Percentiles rank a stretch among this genome's conserved stretches.
Evolutionary conservation across 2,113 vertebrate genomes (phyloP).

Genomic region (Trematomus loennbergii): DNA sequence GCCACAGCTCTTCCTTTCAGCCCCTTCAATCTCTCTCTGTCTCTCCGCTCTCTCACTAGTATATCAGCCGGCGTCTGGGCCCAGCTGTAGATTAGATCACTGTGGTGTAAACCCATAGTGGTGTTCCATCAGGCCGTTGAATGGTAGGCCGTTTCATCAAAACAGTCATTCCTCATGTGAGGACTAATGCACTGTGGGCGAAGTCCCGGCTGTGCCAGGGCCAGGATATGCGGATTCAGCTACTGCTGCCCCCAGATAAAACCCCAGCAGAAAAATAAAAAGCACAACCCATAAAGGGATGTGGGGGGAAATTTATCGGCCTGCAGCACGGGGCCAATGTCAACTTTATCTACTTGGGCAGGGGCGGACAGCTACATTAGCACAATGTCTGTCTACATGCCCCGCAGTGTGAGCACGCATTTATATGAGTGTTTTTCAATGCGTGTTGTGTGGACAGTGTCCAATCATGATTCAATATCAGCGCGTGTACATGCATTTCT

Average conservation of each 20-base stretch:
- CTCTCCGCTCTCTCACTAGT: constrained; percentile 48
- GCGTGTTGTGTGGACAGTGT: constrained; percentile 13
- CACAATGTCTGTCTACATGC: constrained; percentile 55
- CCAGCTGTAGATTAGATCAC: constrained; percentile 72
- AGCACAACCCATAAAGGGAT: constrained; percentile 60
- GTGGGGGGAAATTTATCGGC: constrained; percentile 57
- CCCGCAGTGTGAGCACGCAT: constrained; percentile 62
- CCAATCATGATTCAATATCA: constrained; percentile 35
- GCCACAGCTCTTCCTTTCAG: constrained; percentile 62
- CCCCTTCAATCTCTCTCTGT: constrained; percentile 65
- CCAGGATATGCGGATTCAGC: constrained; percentile 67
- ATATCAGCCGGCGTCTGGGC: constrained; percentile 57
- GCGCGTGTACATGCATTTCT: constrained; percentile 37
- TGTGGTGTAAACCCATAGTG: constrained; percentile 59
- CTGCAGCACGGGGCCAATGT: constrained; percentile 41
- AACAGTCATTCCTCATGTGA: constrained; percentile 74
- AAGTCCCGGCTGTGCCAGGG: constrained; percentile 58
- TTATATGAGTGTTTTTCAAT: constrained; percentile 53
- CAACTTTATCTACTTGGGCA: constrained; percentile 68
- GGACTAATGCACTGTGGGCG: constrained; percentile 66
- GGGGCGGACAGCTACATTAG: constrained; percentile 65
- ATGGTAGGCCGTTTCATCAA: constrained; percentile 72
- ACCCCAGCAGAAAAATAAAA: constrained; percentile 69
- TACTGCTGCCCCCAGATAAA: constrained; percentile 72
- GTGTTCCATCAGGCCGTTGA: constrained; percentile 72